Evolutionary conservation across 2,797 vertebrate genomes (phyloP).

Genomic region (Anableps anableps): DNA sequence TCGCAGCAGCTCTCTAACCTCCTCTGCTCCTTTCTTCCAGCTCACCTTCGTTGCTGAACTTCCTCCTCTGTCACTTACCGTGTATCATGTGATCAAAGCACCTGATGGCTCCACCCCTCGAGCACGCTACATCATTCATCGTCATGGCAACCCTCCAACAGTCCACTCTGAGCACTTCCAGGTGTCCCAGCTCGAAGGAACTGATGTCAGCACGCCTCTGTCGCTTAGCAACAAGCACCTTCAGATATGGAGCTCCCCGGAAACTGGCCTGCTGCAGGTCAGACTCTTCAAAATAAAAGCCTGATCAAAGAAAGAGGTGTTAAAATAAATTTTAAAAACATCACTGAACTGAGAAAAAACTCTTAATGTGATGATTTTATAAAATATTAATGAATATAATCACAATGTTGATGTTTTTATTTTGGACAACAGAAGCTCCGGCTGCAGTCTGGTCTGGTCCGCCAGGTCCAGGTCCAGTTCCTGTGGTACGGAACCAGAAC

Average conservation of each 20-base stretch:
- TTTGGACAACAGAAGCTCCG: constrained; percentile 54
- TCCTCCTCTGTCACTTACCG: constrained; percentile 84
- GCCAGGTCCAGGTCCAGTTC: constrained; percentile 85
- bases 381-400: too few species aligned
- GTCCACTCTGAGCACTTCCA: constrained; percentile 78
- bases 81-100: constrained; percentile 84
- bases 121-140: constrained; percentile 79
- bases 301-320: background rate
- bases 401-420: background rate
- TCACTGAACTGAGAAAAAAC: background rate
- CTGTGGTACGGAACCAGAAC: constrained; percentile 92
- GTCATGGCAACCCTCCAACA: constrained; percentile 41
- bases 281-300: constrained; percentile 40
- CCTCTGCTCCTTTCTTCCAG: constrained; percentile 61
- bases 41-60: constrained; percentile 85
- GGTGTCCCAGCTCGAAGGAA: constrained; percentile 68
- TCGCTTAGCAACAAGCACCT: constrained; percentile 86
- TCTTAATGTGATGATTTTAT: background rate
- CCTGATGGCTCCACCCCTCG: constrained; percentile 70
- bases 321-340: background rate
- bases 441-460: constrained; percentile 71
- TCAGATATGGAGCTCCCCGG: constrained; percentile 81
- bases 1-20: background rate
- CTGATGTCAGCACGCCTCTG: constrained; percentile 69
- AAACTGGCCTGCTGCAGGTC: constrained; percentile 89